phyloP scores from a whole-genome alignment of 2,113 vertebrate genomes.

The Toxotes chatareus region DNA sequence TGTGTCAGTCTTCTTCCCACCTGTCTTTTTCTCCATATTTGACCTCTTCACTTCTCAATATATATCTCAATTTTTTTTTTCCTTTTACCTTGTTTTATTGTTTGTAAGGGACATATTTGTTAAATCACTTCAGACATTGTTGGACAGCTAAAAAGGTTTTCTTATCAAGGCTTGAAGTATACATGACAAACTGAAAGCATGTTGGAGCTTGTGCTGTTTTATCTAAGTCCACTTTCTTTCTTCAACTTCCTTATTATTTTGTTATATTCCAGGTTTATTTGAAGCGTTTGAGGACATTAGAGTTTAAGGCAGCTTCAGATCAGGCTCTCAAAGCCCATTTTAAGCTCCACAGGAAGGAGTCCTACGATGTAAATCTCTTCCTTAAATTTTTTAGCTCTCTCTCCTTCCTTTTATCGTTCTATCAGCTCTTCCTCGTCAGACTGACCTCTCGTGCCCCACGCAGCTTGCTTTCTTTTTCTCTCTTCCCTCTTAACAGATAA shows the following conservation, averaged over 20 bases:
- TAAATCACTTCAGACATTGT: no score
- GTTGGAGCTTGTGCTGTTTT: neutral
- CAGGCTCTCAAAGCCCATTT: neutral
- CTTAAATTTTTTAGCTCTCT: constrained; percentile 26
- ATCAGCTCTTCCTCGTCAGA: constrained; percentile 60
- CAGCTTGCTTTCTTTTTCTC: constrained; percentile 15
- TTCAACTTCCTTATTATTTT: neutral
- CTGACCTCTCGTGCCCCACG: constrained; percentile 19
- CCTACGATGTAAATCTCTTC: constrained; percentile 33
- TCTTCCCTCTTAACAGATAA: neutral
- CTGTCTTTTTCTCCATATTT: neutral
- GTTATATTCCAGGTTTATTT: neutral
- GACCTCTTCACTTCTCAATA: neutral
- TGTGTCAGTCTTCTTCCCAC: neutral
- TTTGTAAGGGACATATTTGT: fast-evolving
- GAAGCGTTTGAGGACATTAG: neutral
- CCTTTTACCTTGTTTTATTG: neutral
- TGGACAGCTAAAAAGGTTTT: neutral
- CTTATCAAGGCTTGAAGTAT: neutral
- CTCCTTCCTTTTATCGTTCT: constrained; percentile 54
- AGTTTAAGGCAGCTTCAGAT: neutral
- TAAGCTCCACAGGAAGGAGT: neutral
- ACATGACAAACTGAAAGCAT: constrained; percentile 55
- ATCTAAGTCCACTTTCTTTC: neutral
- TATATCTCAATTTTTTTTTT: no score